Evolutionary conservation across 1,140 invertebrate genomes (phyloP).

Genomic region (Chironomus striatipennis): DNA sequence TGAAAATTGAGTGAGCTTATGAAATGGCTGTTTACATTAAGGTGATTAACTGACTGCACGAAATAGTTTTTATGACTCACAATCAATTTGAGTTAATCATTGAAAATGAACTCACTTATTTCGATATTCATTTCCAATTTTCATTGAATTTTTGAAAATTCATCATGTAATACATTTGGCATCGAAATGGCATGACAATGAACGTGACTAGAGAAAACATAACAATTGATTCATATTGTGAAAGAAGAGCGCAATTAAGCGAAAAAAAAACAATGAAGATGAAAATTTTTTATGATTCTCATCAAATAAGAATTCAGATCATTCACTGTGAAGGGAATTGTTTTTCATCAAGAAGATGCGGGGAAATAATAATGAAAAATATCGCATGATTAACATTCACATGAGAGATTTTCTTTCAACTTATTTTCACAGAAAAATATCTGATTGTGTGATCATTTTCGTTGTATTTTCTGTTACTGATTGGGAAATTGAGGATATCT

Average conservation of each 20-base stretch:
- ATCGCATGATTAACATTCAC: no score
- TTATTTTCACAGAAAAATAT: no score
- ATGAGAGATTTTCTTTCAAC: no score
- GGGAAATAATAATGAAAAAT: not conserved
- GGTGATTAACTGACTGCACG: not conserved
- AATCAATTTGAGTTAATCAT: not conserved
- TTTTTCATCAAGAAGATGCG: not conserved
- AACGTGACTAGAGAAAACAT: not conserved
- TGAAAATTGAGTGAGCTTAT: not conserved
- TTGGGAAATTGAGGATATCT: no score
- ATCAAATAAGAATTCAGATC: not conserved
- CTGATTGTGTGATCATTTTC: no score
- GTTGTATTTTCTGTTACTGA: no score
- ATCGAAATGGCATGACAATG: not conserved
- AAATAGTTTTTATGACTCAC: constrained; percentile 14
- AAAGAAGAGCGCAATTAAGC: not conserved
- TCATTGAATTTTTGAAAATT: not conserved
- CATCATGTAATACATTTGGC: not conserved
- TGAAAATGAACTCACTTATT: not conserved
- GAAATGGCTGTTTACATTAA: not conserved
- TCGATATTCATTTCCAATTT: no score
- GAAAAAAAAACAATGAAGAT: not conserved
- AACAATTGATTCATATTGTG: not conserved
- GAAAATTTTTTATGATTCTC: not conserved
- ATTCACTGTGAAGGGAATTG: not conserved